These are phyloP conservation scores for Sepiola atlantica DNA, from an alignment of 2,888 invertebrate genomes.

Conservation along the genomic window DNA sequence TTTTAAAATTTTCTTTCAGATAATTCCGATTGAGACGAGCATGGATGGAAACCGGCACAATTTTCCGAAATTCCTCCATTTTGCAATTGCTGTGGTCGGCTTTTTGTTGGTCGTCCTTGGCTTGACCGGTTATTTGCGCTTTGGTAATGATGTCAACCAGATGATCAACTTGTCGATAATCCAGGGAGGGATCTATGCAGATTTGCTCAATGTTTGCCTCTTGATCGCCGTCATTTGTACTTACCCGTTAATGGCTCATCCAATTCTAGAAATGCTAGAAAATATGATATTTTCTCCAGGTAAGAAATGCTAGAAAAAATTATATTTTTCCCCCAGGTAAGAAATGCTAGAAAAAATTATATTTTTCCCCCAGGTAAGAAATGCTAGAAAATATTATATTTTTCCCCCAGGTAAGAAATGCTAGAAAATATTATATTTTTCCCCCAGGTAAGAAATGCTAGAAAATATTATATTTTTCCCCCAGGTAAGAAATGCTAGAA, in stretches of 20 bases:
- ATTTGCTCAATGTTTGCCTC: constrained; percentile 68
- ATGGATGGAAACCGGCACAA: constrained; percentile 73
- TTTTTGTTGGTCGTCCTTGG: constrained; percentile 67
- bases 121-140: constrained; percentile 68
- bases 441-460: no score
- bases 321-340: background rate
- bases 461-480: no score
- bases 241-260: constrained; percentile 72
- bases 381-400: no score
- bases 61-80: constrained; percentile 68
- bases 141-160: constrained; percentile 66
- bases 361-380: no score
- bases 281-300: constrained; percentile 64
- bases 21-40: constrained; percentile 73
- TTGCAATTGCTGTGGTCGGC: constrained; percentile 61
- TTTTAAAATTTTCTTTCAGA: constrained; percentile 58
- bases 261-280: constrained; percentile 70
- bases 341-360: no score
- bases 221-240: constrained; percentile 70
- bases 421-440: background rate
- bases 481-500: no score
- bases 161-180: constrained; percentile 70
- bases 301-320: constrained; percentile 50
- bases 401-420: constrained; percentile 58
- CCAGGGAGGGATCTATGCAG: constrained; percentile 55